Evolutionary conservation across 1,140 invertebrate species (phyloP), one percentile per base, ranked within the genome.

Genomic region (Drosophila malerkotliana): DNA sequence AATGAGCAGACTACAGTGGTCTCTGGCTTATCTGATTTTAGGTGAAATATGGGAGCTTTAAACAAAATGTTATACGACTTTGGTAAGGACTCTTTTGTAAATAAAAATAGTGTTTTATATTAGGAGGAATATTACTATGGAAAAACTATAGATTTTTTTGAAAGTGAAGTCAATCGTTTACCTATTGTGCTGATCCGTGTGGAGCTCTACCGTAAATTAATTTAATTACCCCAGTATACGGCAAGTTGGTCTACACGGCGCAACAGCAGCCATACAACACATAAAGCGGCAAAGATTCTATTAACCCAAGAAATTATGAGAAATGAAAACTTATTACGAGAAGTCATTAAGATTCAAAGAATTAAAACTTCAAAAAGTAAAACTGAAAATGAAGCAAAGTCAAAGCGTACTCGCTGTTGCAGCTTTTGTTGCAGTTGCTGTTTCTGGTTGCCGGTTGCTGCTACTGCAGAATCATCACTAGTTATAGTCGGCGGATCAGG

Each of bases 271-370:
- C 68, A 69, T 69, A 71, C 64, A 71, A 71, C 64, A 71, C 67
- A 71, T 71, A 69, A 69, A 69, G 28, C 83, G 68, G 83, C 57
- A 71, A 79, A 90, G 88, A 88, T 90, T 90, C 88, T 90, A 90
- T 90, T 90, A 90, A 90, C 88, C 90, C 77, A 77, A 87, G 79
- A 91, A 87, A 91, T 91, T 90, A 85, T 74, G 88, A 91, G 80
- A 91, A 91, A 91, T 87, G 89, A 91, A 91, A 91, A 91, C 81
- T 91, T 91, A 91, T 90, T 90, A 91, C 84, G 83, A 91, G 90
- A 91, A 91, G 89, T 91, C 81, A 91, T 91, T 91, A 91, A 91
- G 89, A 87, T 85, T 76, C 89, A 83, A 83, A 82, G 79, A 90
- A 91, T 91, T 91, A 91, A 91, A 91, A 89, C 73, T 87, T 81